A percentile compares a stretch with the other conserved stretches of the same genome.
Conservation (phyloP, 1,140 invertebrate genomes). For the Parasteatoda tepidariorum region DNA sequence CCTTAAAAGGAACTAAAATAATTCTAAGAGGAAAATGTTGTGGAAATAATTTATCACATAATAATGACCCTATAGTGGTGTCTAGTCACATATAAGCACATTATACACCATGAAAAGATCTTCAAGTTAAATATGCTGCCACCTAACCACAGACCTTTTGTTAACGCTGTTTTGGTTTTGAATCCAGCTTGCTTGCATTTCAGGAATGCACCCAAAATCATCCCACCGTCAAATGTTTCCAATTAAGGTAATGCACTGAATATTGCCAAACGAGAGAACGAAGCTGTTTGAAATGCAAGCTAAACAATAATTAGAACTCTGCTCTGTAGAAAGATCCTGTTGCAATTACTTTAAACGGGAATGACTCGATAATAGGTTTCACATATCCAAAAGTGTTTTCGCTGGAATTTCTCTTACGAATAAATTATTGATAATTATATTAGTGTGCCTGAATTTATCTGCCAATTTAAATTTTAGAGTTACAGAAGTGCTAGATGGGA, state of each 20-base stretch:
- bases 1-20: too few species aligned
- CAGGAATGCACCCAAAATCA: neutral
- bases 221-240: neutral
- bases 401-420: conserved; percentile 13
- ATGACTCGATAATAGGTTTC: neutral
- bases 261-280: neutral
- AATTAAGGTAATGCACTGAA: conserved; percentile 22
- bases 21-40: too few species aligned
- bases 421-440: conserved; percentile 40
- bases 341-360: conserved; percentile 22
- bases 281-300: conserved; percentile 14
- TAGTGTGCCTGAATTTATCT: conserved; percentile 2
- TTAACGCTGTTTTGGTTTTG: too few species aligned
- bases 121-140: too few species aligned
- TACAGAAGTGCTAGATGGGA: neutral
- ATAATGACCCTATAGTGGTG: too few species aligned
- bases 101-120: too few species aligned
- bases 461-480: neutral
- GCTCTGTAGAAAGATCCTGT: conserved; percentile 4
- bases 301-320: conserved; percentile 34
- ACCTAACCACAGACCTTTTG: too few species aligned
- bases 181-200: neutral
- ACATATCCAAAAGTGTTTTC: neutral
- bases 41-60: too few species aligned
- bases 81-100: too few species aligned